phyloP scores from a whole-genome alignment of 2,113 vertebrate genomes.

The chimpanzee (Pan troglodytes) region DNA sequence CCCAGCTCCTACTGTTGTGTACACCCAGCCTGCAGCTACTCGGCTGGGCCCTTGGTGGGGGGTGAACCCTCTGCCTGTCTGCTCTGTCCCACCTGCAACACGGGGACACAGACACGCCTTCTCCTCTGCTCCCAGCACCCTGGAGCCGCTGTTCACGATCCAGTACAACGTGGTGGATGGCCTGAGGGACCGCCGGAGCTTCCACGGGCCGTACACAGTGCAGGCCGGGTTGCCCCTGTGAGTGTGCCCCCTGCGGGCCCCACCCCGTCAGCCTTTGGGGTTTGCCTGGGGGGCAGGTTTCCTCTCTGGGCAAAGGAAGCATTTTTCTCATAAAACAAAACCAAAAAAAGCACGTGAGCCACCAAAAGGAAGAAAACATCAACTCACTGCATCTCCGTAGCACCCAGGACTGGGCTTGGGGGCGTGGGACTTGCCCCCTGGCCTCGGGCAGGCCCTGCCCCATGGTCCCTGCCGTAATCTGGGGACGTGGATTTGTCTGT shows the following conservation, averaged over 20 bases:
- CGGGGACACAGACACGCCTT: accelerated
- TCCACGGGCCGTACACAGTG: conserved; percentile 77
- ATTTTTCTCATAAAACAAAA: background rate
- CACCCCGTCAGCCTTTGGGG: background rate
- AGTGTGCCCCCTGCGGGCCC: conserved; percentile 50
- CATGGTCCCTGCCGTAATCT: background rate
- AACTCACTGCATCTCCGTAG: accelerated
- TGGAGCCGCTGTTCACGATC: conserved; percentile 81
- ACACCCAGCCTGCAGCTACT: background rate
- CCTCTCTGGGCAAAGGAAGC: background rate
- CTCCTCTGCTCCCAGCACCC: conserved; percentile 62
- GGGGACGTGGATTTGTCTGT: too few species aligned
- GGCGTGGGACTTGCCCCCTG: background rate
- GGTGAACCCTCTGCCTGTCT: too few species aligned
- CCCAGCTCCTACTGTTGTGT: background rate
- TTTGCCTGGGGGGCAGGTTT: background rate
- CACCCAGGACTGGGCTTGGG: background rate
- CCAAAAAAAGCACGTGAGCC: background rate
- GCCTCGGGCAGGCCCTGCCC: accelerated
- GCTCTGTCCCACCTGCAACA: too few species aligned
- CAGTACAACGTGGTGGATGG: conserved; percentile 83
- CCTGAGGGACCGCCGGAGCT: conserved; percentile 81
- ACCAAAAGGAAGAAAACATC: background rate
- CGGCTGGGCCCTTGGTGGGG: background rate
- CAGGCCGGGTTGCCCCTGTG: conserved; percentile 81